Evolutionary conservation across 2,113 vertebrate species (phyloP).

Genomic region (Apodemus speciosus): DNA sequence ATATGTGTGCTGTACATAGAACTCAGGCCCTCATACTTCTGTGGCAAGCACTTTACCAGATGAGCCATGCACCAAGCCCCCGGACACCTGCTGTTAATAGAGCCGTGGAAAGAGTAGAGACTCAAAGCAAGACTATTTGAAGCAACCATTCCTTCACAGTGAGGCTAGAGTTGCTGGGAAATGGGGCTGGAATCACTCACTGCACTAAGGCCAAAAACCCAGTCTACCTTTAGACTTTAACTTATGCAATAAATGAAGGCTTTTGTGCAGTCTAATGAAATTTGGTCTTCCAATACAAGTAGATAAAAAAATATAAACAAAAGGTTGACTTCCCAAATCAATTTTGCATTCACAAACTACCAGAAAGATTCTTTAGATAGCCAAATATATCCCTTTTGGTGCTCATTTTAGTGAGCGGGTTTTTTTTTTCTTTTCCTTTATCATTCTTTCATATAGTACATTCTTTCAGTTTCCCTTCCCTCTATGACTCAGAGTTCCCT

Average conservation of each 20-base stretch:
- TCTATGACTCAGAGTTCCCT: not conserved
- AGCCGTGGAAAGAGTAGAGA: not conserved
- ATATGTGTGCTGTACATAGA: not conserved
- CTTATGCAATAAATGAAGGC: slow-evolving; percentile 22
- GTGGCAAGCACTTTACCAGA: not conserved
- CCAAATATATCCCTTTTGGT: not conserved
- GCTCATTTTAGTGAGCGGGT: not conserved
- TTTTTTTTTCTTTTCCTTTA: not conserved
- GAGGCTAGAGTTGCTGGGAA: not conserved
- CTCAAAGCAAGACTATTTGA: not conserved
- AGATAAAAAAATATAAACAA: slow-evolving; percentile 4
- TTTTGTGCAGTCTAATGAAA: not conserved
- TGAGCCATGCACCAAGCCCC: not conserved
- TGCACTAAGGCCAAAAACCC: not conserved
- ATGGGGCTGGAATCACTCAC: not conserved
- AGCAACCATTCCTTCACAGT: not conserved
- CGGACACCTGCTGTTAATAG: not conserved
- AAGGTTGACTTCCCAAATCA: slow-evolving; percentile 32
- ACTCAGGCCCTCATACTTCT: not conserved
- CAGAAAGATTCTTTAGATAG: not conserved
- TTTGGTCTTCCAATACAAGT: not conserved
- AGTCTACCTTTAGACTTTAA: not conserved
- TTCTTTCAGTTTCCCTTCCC: not conserved
- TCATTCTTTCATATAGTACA: not conserved
- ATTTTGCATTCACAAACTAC: slow-evolving; percentile 33